Evolutionary conservation across 92 coral and sea anemone genomes (phyloP).

Genomic region (Siderastrea siderea): DNA sequence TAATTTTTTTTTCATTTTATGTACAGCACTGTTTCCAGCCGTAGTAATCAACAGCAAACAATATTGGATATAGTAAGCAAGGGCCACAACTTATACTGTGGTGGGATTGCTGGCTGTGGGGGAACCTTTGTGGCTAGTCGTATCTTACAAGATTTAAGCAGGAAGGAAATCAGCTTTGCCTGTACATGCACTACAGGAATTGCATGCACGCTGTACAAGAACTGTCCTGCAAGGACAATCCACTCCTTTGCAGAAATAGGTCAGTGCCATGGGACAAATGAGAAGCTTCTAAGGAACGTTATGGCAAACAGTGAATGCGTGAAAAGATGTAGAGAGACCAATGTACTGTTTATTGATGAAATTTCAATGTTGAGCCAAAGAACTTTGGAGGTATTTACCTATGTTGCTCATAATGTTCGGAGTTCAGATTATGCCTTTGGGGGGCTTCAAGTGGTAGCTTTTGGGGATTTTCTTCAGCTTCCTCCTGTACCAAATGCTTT

Average conservation of each 20-base stretch:
- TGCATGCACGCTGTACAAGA: slow-evolving; percentile 39
- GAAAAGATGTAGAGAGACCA: slow-evolving; percentile 56
- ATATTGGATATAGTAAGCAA: slow-evolving; percentile 24
- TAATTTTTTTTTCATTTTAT: background rate
- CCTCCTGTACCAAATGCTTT: slow-evolving; percentile 62
- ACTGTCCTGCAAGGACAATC: slow-evolving; percentile 35
- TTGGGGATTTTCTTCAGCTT: slow-evolving; percentile 73
- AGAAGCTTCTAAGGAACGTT: slow-evolving; percentile 31
- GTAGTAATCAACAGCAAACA: slow-evolving; percentile 3
- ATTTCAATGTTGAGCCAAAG: slow-evolving; percentile 63
- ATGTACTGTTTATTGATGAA: slow-evolving; percentile 70
- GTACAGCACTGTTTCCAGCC: slow-evolving; percentile 12
- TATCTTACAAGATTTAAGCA: background rate
- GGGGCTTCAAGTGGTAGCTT: slow-evolving; percentile 69
- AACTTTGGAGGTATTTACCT: slow-evolving; percentile 49
- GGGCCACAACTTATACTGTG: slow-evolving; percentile 54
- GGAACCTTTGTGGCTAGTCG: slow-evolving; percentile 7
- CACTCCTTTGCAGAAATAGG: slow-evolving; percentile 73
- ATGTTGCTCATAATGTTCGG: slow-evolving; percentile 38
- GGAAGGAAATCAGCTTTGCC: background rate
- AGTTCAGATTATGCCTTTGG: slow-evolving; percentile 51
- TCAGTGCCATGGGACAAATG: slow-evolving; percentile 39
- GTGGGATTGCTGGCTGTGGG: slow-evolving; percentile 55
- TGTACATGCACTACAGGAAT: slow-evolving; percentile 68
- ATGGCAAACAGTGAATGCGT: slow-evolving; percentile 25